Conservation (phyloP, 53 echinoderm and acorn worm species). For the Mesocentrotus franciscanus region DNA sequence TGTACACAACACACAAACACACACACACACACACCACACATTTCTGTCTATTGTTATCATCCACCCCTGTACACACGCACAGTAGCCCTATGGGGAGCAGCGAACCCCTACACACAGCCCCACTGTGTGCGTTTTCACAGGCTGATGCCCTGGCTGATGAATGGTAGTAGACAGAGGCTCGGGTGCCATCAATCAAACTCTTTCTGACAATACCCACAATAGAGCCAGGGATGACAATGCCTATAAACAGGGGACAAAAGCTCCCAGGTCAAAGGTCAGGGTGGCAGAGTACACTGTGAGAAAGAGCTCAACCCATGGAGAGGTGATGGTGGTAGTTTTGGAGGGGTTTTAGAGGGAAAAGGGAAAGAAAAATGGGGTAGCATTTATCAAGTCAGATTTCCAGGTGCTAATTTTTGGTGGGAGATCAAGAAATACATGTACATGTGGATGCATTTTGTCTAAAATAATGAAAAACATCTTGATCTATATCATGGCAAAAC, state of each 20-base stretch:
- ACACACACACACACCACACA: neutral
- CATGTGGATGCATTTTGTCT: too few relatives aligned
- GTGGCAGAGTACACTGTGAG: constrained; percentile 56
- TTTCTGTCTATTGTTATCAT: neutral
- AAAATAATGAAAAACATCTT: too few relatives aligned
- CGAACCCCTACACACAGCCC: constrained; percentile 1
- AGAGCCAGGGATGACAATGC: constrained; percentile 37
- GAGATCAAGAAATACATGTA: too few relatives aligned
- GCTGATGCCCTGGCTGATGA: constrained; percentile 7
- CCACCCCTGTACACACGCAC: neutral
- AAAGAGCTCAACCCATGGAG: constrained; percentile 1
- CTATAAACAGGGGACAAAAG: constrained; percentile 52
- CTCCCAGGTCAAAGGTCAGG: constrained; percentile 49
- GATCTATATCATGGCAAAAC: too few relatives aligned
- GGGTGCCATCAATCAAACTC: constrained; percentile 40
- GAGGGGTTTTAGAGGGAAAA: neutral
- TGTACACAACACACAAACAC: constrained; percentile 1
- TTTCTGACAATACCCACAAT: constrained; percentile 38
- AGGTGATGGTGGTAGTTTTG: neutral
- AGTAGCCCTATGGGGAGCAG: constrained; percentile 11
- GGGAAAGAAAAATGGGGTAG: neutral
- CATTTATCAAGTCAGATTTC: neutral
- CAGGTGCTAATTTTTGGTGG: too few relatives aligned
- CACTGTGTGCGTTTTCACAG: constrained; percentile 44
- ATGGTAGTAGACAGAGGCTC: constrained; percentile 41